phyloP scores from a whole-genome alignment of 2,797 vertebrate genomes.

The Lacerta agilis region DNA sequence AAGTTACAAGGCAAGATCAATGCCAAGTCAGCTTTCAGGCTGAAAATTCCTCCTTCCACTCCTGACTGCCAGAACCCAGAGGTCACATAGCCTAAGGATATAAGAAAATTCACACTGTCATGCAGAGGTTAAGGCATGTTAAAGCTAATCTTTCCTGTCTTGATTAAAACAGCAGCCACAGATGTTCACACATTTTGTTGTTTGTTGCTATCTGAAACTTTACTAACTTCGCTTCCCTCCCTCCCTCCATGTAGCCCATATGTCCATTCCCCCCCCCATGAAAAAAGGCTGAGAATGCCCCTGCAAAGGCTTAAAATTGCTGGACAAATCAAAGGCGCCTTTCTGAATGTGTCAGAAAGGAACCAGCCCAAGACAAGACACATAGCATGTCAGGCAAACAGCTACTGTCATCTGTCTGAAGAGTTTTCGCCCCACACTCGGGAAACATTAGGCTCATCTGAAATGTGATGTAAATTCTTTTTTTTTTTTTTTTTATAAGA shows the following conservation, averaged over 20 bases:
- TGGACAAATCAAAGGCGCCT: slow-evolving; percentile 12
- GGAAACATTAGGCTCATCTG: slow-evolving; percentile 17
- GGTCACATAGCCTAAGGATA: slow-evolving; percentile 5
- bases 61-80: neutral
- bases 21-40: neutral
- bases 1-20: neutral
- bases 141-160: slow-evolving; percentile 2
- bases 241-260: neutral
- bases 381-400: neutral
- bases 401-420: slow-evolving; percentile 23
- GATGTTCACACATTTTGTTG: neutral
- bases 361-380: slow-evolving; percentile 14
- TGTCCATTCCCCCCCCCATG: neutral
- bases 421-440: slow-evolving; percentile 27
- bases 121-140: neutral
- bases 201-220: neutral
- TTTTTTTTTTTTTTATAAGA: no score
- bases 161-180: neutral
- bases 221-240: neutral
- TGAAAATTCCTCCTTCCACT: neutral
- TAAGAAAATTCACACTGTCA: neutral
- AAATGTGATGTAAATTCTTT: slow-evolving; percentile 4
- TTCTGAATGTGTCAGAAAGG: neutral
- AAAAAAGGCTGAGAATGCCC: neutral
- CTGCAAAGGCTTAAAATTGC: slow-evolving; percentile 16